Percentiles rank a stretch among this genome's conserved stretches.
Conservation (phyloP, 2,797 vertebrate species). For the Buphagus erythrorhynchus region DNA sequence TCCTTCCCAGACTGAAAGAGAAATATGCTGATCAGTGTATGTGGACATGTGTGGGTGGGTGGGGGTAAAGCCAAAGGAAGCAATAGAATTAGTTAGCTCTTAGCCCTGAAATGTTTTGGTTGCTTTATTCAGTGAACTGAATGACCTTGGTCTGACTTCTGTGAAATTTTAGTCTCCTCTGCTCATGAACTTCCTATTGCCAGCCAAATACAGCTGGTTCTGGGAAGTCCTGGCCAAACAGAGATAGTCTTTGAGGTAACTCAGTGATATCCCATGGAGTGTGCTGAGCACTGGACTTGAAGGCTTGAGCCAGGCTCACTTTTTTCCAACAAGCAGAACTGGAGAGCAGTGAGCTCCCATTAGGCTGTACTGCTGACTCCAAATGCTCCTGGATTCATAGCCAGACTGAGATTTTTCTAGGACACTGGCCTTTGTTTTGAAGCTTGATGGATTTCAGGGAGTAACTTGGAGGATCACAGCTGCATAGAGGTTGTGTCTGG, state of each 20-base stretch:
- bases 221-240: slow-evolving; percentile 13
- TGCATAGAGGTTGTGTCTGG: background rate
- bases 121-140: slow-evolving; percentile 11
- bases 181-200: background rate
- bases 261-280: background rate
- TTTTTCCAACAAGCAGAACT: background rate
- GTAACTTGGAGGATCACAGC: background rate
- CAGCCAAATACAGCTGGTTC: slow-evolving; percentile 41
- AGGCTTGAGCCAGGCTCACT: background rate
- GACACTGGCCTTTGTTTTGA: background rate
- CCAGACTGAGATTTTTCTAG: background rate
- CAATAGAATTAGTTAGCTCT: background rate
- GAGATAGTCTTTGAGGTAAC: background rate
- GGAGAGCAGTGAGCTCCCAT: background rate
- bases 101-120: background rate
- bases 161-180: slow-evolving; percentile 9
- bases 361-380: background rate
- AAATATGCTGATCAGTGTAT: slow-evolving; percentile 6
- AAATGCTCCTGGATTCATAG: background rate
- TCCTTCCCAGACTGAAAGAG: slow-evolving; percentile 6
- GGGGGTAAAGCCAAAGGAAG: slow-evolving; percentile 41
- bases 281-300: background rate
- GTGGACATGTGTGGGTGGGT: background rate
- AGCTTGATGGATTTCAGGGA: background rate
- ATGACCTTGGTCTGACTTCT: background rate